Percentiles rank a stretch among this genome's conserved stretches.
These are phyloP conservation scores for Microctonus brassicae DNA, from an alignment of 2,888 invertebrate species.

Conservation along the genomic window DNA sequence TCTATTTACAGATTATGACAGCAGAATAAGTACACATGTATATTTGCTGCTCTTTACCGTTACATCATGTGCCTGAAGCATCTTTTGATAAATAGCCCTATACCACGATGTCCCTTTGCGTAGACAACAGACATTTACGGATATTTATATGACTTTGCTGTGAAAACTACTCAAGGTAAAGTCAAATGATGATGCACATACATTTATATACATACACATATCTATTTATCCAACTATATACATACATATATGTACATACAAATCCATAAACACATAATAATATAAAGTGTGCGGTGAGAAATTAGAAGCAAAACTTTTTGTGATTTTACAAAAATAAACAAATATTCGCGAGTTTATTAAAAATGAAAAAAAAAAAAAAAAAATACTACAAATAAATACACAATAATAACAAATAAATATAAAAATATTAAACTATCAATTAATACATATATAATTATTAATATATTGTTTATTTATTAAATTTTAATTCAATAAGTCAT, in stretches of 20 bases:
- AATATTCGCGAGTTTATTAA: too few relatives aligned
- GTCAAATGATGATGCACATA: constrained; percentile 50
- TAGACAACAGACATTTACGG: constrained; percentile 59
- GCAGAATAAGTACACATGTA: constrained; percentile 29
- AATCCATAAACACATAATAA: not conserved
- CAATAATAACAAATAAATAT: too few relatives aligned
- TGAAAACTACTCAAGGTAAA: constrained; percentile 43
- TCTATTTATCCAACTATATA: too few relatives aligned
- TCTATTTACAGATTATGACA: constrained; percentile 19
- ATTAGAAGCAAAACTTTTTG: too few relatives aligned
- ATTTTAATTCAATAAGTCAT: constrained; percentile 12
- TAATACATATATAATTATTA: constrained; percentile 9
- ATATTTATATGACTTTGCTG: constrained; percentile 60
- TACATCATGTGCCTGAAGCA: constrained; percentile 56
- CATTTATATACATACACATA: constrained; percentile 6
- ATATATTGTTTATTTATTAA: not conserved
- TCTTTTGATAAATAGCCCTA: constrained; percentile 65
- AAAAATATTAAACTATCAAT: not conserved
- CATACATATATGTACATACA: too few relatives aligned
- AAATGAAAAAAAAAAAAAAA: too few relatives aligned
- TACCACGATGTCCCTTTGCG: constrained; percentile 46
- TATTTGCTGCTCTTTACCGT: constrained; percentile 59
- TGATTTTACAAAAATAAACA: too few relatives aligned
- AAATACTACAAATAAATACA: too few relatives aligned
- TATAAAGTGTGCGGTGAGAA: too few relatives aligned